phyloP scores from a whole-genome alignment of 1,140 invertebrate species.

The Caerostris extrusa region DNA sequence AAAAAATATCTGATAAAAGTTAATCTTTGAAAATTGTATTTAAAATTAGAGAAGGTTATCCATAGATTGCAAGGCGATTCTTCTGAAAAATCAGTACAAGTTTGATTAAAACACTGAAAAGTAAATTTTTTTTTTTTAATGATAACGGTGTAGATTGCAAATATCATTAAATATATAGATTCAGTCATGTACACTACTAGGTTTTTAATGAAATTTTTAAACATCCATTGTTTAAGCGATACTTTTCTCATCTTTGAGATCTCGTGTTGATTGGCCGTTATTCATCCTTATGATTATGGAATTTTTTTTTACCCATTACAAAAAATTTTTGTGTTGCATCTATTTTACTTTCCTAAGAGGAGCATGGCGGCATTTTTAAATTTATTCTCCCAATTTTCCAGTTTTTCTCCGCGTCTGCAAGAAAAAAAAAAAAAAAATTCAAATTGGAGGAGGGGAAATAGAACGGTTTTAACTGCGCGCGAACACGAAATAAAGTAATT shows the following conservation, averaged over 20 bases:
- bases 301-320: background rate
- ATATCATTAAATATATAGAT: no score
- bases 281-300: slow-evolving; percentile 1
- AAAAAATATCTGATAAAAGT: no score
- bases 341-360: background rate
- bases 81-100: no score
- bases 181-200: no score
- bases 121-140: no score
- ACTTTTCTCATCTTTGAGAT: background rate
- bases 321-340: background rate
- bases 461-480: slow-evolving; percentile 54
- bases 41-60: no score
- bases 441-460: background rate
- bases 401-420: background rate
- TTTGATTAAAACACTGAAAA: no score
- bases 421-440: background rate
- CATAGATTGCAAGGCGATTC: no score
- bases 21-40: no score
- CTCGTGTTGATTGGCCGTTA: slow-evolving; percentile 56
- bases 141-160: no score
- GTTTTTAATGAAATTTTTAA: no score
- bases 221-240: no score
- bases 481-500: slow-evolving; percentile 67
- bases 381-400: background rate
- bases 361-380: background rate